These are phyloP conservation scores for Anthophora plumipes DNA, from an alignment of 2,888 invertebrate genomes.

Conservation along the genomic window DNA sequence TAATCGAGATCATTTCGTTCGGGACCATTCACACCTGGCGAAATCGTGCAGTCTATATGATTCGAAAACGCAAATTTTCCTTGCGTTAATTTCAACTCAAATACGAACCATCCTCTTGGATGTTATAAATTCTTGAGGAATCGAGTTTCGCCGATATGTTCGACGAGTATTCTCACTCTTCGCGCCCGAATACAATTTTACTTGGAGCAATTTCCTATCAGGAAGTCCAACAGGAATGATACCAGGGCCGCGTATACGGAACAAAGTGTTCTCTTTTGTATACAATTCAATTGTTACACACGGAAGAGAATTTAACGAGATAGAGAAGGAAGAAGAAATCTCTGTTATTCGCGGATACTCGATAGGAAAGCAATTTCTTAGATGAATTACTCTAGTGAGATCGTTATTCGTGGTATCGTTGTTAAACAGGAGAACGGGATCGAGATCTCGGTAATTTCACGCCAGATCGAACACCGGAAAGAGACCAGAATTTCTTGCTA, in stretches of 20 bases:
- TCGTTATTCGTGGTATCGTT: neutral
- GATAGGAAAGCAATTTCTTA: conserved; percentile 30
- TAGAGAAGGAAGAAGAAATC: conserved; percentile 1
- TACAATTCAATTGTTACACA: neutral
- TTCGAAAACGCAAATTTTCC: conserved; percentile 1
- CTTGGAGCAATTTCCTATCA: conserved; percentile 39
- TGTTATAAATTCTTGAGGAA: conserved; percentile 15
- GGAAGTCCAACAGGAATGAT: conserved; percentile 11
- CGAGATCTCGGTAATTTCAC: conserved; percentile 38
- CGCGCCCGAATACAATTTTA: conserved; percentile 15
- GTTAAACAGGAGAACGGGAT: neutral
- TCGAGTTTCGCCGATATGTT: neutral
- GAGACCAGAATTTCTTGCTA: neutral
- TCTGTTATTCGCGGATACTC: neutral
- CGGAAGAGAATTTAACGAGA: conserved; percentile 5
- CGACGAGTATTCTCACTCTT: neutral
- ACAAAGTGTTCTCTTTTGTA: conserved; percentile 15
- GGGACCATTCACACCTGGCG: too few species aligned
- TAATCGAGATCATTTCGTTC: neutral
- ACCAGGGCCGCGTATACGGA: neutral
- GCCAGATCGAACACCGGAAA: neutral
- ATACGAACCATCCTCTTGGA: neutral
- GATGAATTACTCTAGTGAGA: conserved; percentile 14
- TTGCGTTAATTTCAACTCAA: conserved; percentile 12
- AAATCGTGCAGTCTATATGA: conserved; percentile 7